These are phyloP conservation scores for Cetoscarus ocellatus DNA, from an alignment of 2,797 vertebrate genomes.

Conservation along the genomic window DNA sequence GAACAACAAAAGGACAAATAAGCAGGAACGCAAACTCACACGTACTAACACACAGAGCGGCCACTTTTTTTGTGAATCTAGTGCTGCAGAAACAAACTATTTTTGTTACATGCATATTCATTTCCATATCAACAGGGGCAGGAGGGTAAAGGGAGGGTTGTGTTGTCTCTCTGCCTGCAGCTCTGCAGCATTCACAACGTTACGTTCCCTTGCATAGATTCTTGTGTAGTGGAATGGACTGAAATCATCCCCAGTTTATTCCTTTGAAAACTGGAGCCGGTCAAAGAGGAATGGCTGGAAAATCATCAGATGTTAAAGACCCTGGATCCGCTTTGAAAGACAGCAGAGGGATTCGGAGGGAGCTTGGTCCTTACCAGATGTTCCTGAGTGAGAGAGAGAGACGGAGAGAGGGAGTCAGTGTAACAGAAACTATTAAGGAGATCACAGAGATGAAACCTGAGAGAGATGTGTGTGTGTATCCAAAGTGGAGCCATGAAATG, in stretches of 20 bases:
- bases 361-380: slow-evolving; percentile 90
- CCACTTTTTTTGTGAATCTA: slow-evolving; percentile 61
- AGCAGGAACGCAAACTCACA: slow-evolving; percentile 35
- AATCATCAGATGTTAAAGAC: slow-evolving; percentile 91
- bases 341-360: slow-evolving; percentile 92
- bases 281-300: slow-evolving; percentile 46
- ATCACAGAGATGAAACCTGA: slow-evolving; percentile 27
- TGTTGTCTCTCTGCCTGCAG: slow-evolving; percentile 35
- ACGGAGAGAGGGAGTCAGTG: neutral
- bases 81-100: slow-evolving; percentile 49
- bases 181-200: slow-evolving; percentile 45
- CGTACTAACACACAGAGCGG: slow-evolving; percentile 52
- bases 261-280: slow-evolving; percentile 24
- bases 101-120: slow-evolving; percentile 77
- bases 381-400: slow-evolving; percentile 78
- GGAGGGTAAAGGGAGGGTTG: slow-evolving; percentile 16
- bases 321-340: slow-evolving; percentile 91
- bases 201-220: slow-evolving; percentile 85
- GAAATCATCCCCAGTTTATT: slow-evolving; percentile 54
- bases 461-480: slow-evolving; percentile 17
- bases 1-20: slow-evolving; percentile 44
- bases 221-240: slow-evolving; percentile 70
- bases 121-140: slow-evolving; percentile 56
- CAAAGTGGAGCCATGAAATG: slow-evolving; percentile 46
- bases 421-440: slow-evolving; percentile 7